These are phyloP conservation scores for Bombyx mandarina DNA, from an alignment of 1,140 invertebrate genomes.

Conservation along the genomic window DNA sequence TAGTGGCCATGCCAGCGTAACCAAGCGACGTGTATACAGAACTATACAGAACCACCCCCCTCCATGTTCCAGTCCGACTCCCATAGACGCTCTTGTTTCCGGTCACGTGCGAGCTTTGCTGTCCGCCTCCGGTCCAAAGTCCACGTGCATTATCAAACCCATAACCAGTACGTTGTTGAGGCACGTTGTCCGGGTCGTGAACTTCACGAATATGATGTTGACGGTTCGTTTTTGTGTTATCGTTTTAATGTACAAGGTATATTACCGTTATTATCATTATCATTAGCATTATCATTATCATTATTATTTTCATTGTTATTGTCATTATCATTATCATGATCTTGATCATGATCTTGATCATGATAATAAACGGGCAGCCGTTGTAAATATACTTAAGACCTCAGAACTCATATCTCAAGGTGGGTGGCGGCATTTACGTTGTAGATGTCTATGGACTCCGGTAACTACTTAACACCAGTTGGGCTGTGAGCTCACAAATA, in stretches of 20 bases:
- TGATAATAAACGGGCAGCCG: too few species aligned
- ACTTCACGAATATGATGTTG: slow-evolving; percentile 36
- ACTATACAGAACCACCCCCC: slow-evolving; percentile 1
- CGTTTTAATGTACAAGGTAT: too few species aligned
- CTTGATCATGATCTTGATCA: too few species aligned
- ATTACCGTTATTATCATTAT: too few species aligned
- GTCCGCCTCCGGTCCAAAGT: slow-evolving; percentile 85
- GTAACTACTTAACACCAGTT: too few species aligned
- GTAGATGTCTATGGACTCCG: too few species aligned
- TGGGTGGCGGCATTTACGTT: too few species aligned
- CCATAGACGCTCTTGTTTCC: slow-evolving; percentile 96
- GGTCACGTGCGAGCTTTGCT: slow-evolving; percentile 95
- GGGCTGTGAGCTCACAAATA: too few species aligned
- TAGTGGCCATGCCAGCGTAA: too few species aligned
- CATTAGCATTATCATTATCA: background rate
- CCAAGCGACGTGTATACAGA: background rate
- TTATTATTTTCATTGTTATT: slow-evolving; percentile 3
- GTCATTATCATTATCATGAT: too few species aligned
- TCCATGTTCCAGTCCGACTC: slow-evolving; percentile 79
- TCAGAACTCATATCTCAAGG: too few species aligned
- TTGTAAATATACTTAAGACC: too few species aligned
- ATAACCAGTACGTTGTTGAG: slow-evolving; percentile 37
- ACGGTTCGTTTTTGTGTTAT: slow-evolving; percentile 24
- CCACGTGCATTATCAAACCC: slow-evolving; percentile 34
- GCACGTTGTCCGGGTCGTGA: slow-evolving; percentile 36